Evolutionary conservation across 2,888 invertebrate species (phyloP).

Genomic region (Agrotis clavis): DNA sequence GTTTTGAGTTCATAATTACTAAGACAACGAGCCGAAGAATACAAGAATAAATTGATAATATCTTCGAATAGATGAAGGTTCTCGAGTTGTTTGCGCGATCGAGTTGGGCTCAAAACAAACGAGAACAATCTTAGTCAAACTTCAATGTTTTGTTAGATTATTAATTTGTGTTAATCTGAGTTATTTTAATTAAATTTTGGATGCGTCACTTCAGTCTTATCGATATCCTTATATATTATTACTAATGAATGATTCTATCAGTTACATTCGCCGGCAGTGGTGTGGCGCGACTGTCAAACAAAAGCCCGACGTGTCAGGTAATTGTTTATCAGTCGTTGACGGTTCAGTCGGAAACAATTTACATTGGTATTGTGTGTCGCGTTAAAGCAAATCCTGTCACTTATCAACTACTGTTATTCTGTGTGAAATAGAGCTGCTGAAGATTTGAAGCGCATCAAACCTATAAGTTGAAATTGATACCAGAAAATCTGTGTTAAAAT

Average conservation of each 20-base stretch:
- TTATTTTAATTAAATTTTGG: slow-evolving; percentile 17
- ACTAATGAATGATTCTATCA: slow-evolving; percentile 28
- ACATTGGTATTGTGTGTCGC: slow-evolving; percentile 65
- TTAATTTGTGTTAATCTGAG: slow-evolving; percentile 55
- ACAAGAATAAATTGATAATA: slow-evolving; percentile 63
- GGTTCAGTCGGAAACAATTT: slow-evolving; percentile 75
- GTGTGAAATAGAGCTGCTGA: slow-evolving; percentile 43
- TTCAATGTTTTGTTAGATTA: slow-evolving; percentile 60
- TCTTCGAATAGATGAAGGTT: slow-evolving; percentile 50
- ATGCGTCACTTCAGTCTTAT: not conserved
- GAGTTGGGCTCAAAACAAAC: slow-evolving; percentile 62
- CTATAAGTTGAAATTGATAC: slow-evolving; percentile 20
- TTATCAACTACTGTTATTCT: slow-evolving; percentile 37
- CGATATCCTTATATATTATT: slow-evolving; percentile 39
- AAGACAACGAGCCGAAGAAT: slow-evolving; percentile 48
- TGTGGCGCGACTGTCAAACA: slow-evolving; percentile 19
- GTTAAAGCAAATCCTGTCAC: slow-evolving; percentile 60
- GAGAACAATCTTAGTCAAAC: slow-evolving; percentile 59
- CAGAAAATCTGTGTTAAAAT: slow-evolving; percentile 16
- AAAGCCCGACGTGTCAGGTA: slow-evolving; percentile 54
- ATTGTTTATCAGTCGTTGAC: slow-evolving; percentile 68
- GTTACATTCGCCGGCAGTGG: slow-evolving; percentile 4
- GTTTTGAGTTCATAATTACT: slow-evolving; percentile 60
- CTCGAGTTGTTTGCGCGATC: slow-evolving; percentile 56
- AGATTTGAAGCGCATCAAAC: slow-evolving; percentile 20